These are phyloP conservation scores for Meteorus cinctellus DNA, from an alignment of 2,888 invertebrate species.

Conservation along the genomic window DNA sequence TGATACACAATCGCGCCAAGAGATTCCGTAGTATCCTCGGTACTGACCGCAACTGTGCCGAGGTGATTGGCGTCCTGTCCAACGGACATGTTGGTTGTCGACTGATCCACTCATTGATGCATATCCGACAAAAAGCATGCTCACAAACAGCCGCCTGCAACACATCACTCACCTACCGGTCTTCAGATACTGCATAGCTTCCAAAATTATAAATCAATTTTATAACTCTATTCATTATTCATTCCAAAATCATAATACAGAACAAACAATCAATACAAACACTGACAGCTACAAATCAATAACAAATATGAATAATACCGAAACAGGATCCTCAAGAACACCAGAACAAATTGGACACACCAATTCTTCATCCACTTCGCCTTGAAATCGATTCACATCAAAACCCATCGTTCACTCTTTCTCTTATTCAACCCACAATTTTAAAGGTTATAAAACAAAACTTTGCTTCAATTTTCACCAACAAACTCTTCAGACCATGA, in stretches of 20 bases:
- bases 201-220: slow-evolving; percentile 32
- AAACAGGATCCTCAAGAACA: slow-evolving; percentile 94
- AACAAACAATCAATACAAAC: neutral
- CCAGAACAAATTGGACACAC: slow-evolving; percentile 97
- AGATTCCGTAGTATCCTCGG: slow-evolving; percentile 95
- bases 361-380: slow-evolving; percentile 97
- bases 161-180: slow-evolving; percentile 66
- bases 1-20: slow-evolving; percentile 89
- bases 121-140: slow-evolving; percentile 95
- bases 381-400: slow-evolving; percentile 94
- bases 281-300: neutral
- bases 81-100: slow-evolving; percentile 96
- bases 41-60: slow-evolving; percentile 91
- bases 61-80: slow-evolving; percentile 91
- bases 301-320: slow-evolving; percentile 77
- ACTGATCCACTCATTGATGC: slow-evolving; percentile 96
- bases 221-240: neutral
- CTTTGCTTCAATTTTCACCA: neutral
- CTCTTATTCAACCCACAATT: neutral
- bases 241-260: neutral
- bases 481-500: neutral
- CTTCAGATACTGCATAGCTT: slow-evolving; percentile 56
- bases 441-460: neutral
- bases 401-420: slow-evolving; percentile 85
- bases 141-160: slow-evolving; percentile 94